phyloP scores from a whole-genome alignment of 2,888 invertebrate species.

The Dasypogon diadema region DNA sequence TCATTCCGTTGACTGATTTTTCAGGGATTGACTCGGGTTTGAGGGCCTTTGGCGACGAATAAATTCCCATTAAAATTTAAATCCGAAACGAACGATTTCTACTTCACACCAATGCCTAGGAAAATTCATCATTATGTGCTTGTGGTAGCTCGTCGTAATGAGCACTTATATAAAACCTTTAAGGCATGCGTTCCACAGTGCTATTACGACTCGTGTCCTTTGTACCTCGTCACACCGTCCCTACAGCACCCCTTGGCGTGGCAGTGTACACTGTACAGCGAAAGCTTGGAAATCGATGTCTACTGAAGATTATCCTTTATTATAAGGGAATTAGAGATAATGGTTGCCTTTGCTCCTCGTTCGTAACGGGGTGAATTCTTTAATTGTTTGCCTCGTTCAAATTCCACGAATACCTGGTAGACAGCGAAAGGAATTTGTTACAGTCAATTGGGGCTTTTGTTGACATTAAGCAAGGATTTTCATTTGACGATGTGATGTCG shows the following conservation, averaged over 20 bases:
- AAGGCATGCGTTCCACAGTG: constrained; percentile 27
- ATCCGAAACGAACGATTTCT: constrained; percentile 45
- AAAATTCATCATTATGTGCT: constrained; percentile 36
- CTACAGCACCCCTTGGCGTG: neutral
- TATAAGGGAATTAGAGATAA: constrained; percentile 52
- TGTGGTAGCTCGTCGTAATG: constrained; percentile 25
- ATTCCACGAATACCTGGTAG: constrained; percentile 47
- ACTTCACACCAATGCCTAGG: constrained; percentile 11
- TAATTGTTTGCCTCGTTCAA: constrained; percentile 39
- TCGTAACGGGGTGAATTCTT: constrained; percentile 45
- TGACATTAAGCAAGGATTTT: constrained; percentile 48
- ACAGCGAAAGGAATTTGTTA: constrained; percentile 49
- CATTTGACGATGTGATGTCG: constrained; percentile 43
- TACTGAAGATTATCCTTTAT: constrained; percentile 52
- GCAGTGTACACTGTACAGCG: neutral
- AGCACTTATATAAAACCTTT: constrained; percentile 44
- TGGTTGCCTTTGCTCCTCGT: constrained; percentile 40
- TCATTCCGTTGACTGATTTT: constrained; percentile 46
- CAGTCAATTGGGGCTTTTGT: constrained; percentile 52
- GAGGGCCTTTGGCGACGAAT: constrained; percentile 48
- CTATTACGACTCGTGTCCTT: neutral
- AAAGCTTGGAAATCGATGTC: constrained; percentile 49
- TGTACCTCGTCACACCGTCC: neutral
- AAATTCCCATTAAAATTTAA: constrained; percentile 54
- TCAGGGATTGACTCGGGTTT: constrained; percentile 38